phyloP scores from a whole-genome alignment of 2,113 vertebrate genomes.

The Phrynosoma platyrhinos region DNA sequence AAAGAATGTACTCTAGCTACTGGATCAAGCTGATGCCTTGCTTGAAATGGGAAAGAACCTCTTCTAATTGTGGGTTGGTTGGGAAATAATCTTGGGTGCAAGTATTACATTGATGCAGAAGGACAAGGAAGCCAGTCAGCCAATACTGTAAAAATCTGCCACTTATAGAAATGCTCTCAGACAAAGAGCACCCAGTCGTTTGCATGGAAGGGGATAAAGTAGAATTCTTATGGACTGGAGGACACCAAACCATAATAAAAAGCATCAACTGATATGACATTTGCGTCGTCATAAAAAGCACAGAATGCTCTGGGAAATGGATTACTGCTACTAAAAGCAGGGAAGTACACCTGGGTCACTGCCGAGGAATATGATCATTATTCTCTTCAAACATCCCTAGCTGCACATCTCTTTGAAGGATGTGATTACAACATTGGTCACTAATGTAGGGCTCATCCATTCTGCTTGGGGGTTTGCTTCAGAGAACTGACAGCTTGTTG shows the following conservation, averaged over 20 bases:
- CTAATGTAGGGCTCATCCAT: conserved; percentile 7
- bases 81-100: not conserved
- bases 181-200: conserved; percentile 19
- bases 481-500: not conserved
- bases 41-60: conserved; percentile 14
- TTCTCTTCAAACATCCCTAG: not conserved
- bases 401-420: conserved; percentile 4
- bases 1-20: too few relatives aligned
- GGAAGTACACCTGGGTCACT: conserved; percentile 1
- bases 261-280: conserved; percentile 22
- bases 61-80: not conserved
- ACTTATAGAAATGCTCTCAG: not conserved
- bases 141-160: conserved; percentile 1
- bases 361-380: conserved; percentile 13
- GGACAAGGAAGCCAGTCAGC: not conserved
- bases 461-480: conserved; percentile 32
- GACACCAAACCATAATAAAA: conserved; percentile 1
- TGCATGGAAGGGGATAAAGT: conserved; percentile 5
- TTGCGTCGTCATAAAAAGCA: conserved; percentile 23
- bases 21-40: not conserved
- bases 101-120: conserved; percentile 18
- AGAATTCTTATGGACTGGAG: conserved; percentile 16
- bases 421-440: conserved; percentile 27
- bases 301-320: conserved; percentile 22
- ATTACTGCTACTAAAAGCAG: conserved; percentile 33